Conservation (phyloP, 2,113 vertebrate species). For the Chloropsis cyanopogon region DNA sequence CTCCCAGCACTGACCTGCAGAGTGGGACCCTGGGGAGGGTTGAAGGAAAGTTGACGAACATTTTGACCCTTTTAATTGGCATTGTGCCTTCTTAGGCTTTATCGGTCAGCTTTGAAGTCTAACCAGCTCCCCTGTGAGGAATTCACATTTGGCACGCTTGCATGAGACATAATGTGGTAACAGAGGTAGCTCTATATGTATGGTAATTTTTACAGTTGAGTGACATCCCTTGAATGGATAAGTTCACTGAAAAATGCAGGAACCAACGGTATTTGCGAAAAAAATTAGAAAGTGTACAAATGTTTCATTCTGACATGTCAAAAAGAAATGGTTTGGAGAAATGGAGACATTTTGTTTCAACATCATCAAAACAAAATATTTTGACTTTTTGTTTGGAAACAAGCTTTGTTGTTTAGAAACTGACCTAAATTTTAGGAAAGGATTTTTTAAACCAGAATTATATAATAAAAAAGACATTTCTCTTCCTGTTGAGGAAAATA, state of each 20-base stretch:
- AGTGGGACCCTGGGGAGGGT: neutral
- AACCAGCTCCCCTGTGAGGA: constrained; percentile 3
- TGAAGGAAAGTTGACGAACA: neutral
- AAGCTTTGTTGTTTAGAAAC: constrained; percentile 38
- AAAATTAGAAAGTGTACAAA: constrained; percentile 60
- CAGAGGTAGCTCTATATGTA: constrained; percentile 58
- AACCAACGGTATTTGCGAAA: constrained; percentile 37
- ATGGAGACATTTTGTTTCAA: neutral
- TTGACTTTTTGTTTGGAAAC: constrained; percentile 60
- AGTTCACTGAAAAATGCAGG: constrained; percentile 63
- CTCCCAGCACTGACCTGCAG: neutral
- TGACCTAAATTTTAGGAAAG: constrained; percentile 34
- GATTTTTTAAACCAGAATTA: neutral
- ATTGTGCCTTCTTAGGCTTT: neutral
- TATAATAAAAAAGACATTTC: neutral
- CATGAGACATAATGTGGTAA: constrained; percentile 42
- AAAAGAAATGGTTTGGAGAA: constrained; percentile 39
- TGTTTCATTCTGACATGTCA: constrained; percentile 42
- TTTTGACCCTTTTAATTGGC: neutral
- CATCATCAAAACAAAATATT: constrained; percentile 49
- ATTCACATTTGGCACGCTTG: constrained; percentile 15
- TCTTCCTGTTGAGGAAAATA: neutral
- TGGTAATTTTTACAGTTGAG: constrained; percentile 60
- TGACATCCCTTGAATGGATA: constrained; percentile 40
- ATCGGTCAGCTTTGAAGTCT: constrained; percentile 46